These are phyloP conservation scores for Pseudomyrmex pallidus DNA, from an alignment of 1,140 invertebrate species.

Conservation along the genomic window DNA sequence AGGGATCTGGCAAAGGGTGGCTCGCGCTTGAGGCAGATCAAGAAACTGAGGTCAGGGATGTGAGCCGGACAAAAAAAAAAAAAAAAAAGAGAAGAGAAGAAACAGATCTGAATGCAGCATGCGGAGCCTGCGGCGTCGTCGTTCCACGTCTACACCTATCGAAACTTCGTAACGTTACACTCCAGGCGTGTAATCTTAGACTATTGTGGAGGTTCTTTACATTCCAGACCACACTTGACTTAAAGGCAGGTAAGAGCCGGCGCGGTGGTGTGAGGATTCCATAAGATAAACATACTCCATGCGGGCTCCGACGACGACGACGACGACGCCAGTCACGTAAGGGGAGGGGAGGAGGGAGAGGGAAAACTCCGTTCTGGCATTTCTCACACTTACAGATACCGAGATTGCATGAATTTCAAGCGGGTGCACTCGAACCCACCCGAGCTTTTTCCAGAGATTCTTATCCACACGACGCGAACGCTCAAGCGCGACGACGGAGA, in stretches of 20 bases:
- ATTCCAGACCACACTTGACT: conserved; percentile 74
- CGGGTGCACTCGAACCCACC: conserved; percentile 20
- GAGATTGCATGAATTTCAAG: conserved; percentile 52
- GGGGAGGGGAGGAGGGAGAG: not conserved
- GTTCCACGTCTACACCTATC: conserved; percentile 59
- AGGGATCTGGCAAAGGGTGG: conserved; percentile 3
- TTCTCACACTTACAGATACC: conserved; percentile 42
- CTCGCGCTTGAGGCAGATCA: conserved; percentile 49
- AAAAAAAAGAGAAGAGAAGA: conserved; percentile 35
- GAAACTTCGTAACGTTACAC: conserved; percentile 70
- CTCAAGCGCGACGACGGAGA: too few species aligned
- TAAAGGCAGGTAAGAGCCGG: conserved; percentile 44
- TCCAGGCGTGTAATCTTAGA: conserved; percentile 71
- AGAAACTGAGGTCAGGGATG: conserved; percentile 59
- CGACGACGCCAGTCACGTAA: conserved; percentile 25
- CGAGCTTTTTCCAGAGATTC: conserved; percentile 5
- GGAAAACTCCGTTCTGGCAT: conserved; percentile 39
- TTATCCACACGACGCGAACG: not conserved
- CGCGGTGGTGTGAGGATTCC: conserved; percentile 57
- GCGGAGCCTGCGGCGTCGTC: conserved; percentile 33
- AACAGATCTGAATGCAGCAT: conserved; percentile 32
- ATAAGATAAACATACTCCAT: conserved; percentile 46
- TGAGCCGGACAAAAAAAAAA: not conserved
- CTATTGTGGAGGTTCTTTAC: conserved; percentile 70
- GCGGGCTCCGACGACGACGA: not conserved